Evolutionary conservation across 2,113 vertebrate genomes (phyloP).

Genomic region (pig (Sus scrofa)): DNA sequence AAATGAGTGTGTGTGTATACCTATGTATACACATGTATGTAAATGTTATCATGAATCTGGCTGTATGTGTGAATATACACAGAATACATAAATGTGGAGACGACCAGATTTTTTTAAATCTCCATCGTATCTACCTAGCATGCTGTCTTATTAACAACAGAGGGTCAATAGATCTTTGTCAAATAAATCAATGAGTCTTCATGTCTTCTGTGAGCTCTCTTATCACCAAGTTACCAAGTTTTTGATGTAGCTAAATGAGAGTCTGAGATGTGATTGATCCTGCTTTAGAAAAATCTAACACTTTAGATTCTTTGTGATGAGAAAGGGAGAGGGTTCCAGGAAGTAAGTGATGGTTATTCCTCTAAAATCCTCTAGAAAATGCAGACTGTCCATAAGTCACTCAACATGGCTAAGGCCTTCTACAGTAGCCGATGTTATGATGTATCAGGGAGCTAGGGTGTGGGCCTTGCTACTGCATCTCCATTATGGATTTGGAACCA

Average conservation of each 20-base stretch:
- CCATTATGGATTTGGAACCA: not conserved
- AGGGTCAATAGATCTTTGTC: not conserved
- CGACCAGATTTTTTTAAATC: not conserved
- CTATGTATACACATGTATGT: not conserved
- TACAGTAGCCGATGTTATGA: not conserved
- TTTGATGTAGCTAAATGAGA: not conserved
- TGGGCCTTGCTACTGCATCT: rapidly evolving
- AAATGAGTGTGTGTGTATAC: not conserved
- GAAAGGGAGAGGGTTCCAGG: not conserved
- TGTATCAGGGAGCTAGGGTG: not conserved
- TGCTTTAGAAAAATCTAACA: not conserved
- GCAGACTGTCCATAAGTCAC: not conserved
- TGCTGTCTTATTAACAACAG: not conserved
- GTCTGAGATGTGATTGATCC: not conserved
- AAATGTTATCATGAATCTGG: not conserved
- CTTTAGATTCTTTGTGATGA: not conserved
- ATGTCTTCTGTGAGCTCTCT: not conserved
- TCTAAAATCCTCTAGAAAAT: not conserved
- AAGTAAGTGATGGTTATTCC: not conserved
- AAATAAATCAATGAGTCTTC: not conserved
- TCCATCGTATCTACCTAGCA: not conserved
- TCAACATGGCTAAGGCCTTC: not conserved
- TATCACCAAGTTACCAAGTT: not conserved
- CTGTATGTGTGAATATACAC: not conserved
- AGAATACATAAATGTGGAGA: not conserved